Evolutionary conservation across 2,797 vertebrate genomes (phyloP).

Genomic region (Uromys caudimaculatus): DNA sequence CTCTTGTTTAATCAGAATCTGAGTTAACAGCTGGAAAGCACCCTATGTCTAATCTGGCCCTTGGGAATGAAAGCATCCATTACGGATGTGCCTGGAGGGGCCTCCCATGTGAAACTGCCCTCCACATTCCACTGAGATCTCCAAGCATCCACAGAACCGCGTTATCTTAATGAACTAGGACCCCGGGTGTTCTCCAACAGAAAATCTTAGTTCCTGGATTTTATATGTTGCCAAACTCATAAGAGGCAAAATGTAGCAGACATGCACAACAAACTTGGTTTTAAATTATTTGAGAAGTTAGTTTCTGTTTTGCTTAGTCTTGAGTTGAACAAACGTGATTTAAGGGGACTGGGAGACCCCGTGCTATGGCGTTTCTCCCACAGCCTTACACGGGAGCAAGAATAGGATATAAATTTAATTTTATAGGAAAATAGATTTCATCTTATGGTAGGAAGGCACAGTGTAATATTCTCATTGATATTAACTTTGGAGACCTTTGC

Average conservation of each 20-base stretch:
- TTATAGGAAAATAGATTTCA: neutral
- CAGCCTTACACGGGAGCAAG: neutral
- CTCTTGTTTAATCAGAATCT: constrained; percentile 57
- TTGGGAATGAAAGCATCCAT: constrained; percentile 47
- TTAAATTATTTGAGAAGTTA: neutral
- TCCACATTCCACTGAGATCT: neutral
- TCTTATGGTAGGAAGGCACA: neutral
- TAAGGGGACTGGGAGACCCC: neutral
- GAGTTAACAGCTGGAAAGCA: constrained; percentile 44
- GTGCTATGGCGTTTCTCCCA: constrained; percentile 32
- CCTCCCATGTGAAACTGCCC: neutral
- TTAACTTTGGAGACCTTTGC: neutral
- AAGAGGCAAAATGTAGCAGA: neutral
- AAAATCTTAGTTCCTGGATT: neutral
- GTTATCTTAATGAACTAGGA: neutral
- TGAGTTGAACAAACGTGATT: constrained; percentile 2
- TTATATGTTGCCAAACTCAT: neutral
- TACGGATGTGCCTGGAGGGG: neutral
- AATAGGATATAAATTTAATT: constrained; percentile 28
- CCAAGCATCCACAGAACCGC: neutral
- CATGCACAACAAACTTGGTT: neutral
- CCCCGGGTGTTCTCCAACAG: neutral
- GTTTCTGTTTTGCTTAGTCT: constrained; percentile 18
- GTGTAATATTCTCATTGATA: constrained; percentile 2
- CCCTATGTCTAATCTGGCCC: constrained; percentile 14